Conservation (phyloP, 2,888 invertebrate genomes). For the Drosophila leonis region DNA sequence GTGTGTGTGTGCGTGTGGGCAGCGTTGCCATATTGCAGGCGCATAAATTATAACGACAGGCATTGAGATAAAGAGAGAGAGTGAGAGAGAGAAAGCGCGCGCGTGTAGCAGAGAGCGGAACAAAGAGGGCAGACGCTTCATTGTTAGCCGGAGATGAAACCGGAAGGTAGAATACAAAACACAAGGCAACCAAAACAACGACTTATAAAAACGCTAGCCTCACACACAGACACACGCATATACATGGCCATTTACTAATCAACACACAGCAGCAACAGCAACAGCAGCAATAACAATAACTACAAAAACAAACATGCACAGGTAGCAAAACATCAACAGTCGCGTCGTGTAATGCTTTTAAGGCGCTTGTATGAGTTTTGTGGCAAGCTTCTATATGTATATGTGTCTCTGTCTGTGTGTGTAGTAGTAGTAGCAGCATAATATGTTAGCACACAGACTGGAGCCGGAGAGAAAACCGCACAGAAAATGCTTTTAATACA, state of each 20-base stretch:
- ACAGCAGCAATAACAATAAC: slow-evolving; percentile 54
- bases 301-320: slow-evolving; percentile 54
- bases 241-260: slow-evolving; percentile 69
- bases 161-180: slow-evolving; percentile 68
- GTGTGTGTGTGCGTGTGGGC: slow-evolving; percentile 25
- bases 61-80: slow-evolving; percentile 31
- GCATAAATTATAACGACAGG: slow-evolving; percentile 74
- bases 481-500: slow-evolving; percentile 76
- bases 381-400: slow-evolving; percentile 14
- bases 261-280: slow-evolving; percentile 54
- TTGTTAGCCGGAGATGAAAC: slow-evolving; percentile 79
- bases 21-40: slow-evolving; percentile 77
- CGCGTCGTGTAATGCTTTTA: slow-evolving; percentile 69
- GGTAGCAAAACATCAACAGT: slow-evolving; percentile 64
- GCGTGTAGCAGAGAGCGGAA: slow-evolving; percentile 28
- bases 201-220: slow-evolving; percentile 65
- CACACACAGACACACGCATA: slow-evolving; percentile 28
- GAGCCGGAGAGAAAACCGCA: slow-evolving; percentile 51
- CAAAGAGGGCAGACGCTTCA: slow-evolving; percentile 48
- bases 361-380: slow-evolving; percentile 59
- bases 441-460: slow-evolving; percentile 42
- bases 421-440: slow-evolving; percentile 45
- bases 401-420: slow-evolving; percentile 31
- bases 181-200: slow-evolving; percentile 71
- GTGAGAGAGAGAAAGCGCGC: slow-evolving; percentile 2